Conservation (phyloP, 2,797 vertebrate species). For the Mustela erminea region DNA sequence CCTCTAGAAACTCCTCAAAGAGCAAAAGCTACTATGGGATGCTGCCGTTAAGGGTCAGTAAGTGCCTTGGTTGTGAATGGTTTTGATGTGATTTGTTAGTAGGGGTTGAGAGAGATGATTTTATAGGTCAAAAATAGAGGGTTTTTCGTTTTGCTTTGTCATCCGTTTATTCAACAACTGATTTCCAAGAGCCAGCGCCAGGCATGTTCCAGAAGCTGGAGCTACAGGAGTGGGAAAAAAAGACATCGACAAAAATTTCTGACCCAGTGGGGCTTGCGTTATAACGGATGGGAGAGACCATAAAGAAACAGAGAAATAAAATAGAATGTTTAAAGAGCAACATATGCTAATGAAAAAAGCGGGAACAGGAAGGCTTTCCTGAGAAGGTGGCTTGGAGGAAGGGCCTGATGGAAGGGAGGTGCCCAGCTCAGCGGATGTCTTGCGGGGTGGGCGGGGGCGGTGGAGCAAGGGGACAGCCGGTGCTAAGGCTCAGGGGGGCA, state of each 20-base stretch:
- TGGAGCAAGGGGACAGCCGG: background rate
- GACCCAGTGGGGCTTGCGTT: background rate
- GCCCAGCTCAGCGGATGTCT: background rate
- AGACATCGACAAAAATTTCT: background rate
- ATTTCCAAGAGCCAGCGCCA: background rate
- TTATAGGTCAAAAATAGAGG: background rate
- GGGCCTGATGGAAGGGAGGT: background rate
- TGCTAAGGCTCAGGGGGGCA: background rate
- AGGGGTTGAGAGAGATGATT: background rate
- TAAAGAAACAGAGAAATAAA: background rate
- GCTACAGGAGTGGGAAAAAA: background rate
- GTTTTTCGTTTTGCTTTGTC: background rate
- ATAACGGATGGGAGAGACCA: background rate
- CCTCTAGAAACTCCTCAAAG: constrained; percentile 17
- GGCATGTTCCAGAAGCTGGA: background rate
- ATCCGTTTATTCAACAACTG: background rate
- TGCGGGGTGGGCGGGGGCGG: too few species aligned
- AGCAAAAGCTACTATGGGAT: background rate
- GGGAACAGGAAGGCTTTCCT: background rate
- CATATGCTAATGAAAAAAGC: background rate
- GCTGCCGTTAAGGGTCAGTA: background rate
- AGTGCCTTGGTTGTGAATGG: background rate
- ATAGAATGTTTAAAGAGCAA: background rate
- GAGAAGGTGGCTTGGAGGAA: background rate
- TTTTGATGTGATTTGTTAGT: constrained; percentile 35